Evolutionary conservation across 2,888 invertebrate species (phyloP).

Genomic region (Ypsolopha sequella): DNA sequence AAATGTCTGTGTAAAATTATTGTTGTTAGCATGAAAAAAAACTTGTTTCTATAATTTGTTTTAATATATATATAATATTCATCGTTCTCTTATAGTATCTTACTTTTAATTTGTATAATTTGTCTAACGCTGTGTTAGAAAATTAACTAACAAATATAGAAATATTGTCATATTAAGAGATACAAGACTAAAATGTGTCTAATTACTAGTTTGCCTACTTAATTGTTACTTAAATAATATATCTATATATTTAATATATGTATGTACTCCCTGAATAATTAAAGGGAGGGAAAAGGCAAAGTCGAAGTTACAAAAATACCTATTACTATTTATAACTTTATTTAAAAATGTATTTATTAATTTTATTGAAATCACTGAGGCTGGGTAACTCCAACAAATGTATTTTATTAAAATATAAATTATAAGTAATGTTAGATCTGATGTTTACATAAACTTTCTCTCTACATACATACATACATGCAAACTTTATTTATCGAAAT

Average conservation of each 20-base stretch:
- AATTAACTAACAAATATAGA: conserved; percentile 3
- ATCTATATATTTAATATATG: too few relatives aligned
- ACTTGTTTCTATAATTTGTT: too few relatives aligned
- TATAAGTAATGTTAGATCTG: neutral
- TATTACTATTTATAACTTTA: neutral
- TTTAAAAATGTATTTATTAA: neutral
- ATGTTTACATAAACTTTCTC: conserved; percentile 20
- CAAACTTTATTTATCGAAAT: conserved; percentile 17
- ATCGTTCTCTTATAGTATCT: too few relatives aligned
- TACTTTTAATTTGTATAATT: too few relatives aligned
- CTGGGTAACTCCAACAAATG: conserved; percentile 33
- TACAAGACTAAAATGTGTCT: conserved; percentile 43
- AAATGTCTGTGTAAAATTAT: too few relatives aligned
- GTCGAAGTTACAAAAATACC: conserved; percentile 2
- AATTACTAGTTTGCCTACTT: neutral
- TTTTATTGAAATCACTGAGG: conserved; percentile 16
- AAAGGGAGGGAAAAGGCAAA: conserved; percentile 29
- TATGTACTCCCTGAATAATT: too few relatives aligned
- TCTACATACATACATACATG: conserved; percentile 58
- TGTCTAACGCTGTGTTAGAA: too few relatives aligned
- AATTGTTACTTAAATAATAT: too few relatives aligned
- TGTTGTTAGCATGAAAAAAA: neutral
- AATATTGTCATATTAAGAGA: conserved; percentile 28
- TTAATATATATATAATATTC: too few relatives aligned
- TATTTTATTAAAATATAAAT: conserved; percentile 24